Evolutionary conservation across 1,140 invertebrate species (phyloP), one percentile per base, ranked within the genome.

Genomic region (Sarcophaga peregrina): DNA sequence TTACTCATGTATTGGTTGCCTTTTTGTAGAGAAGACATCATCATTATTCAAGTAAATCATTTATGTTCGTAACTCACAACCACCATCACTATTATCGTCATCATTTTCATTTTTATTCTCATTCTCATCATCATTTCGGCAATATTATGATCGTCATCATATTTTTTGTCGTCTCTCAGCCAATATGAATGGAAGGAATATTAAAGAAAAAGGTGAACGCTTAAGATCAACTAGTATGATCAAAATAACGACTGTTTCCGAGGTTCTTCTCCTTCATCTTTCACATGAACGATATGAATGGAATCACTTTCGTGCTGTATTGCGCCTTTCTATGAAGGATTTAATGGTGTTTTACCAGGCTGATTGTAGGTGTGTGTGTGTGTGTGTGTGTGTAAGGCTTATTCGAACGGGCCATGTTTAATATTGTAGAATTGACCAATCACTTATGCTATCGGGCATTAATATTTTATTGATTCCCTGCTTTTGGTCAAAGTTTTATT

Each of bases 381-480:
- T 0, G 58, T 68, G 8, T 62, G 80, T 81, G 3, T 52, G 48
- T 76, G 50, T 82, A 37, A 37, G 25, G 25, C 25, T 37, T 37
- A 37, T 15, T 37, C 4, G 9, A 50, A 54, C 45, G 54, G 76
- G 72, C 48, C 50, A 76, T 62, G 20, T 1, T 48, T 50, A 81
- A 37, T 83, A 81, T 81, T 81, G 78, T 48, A 81, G 58, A 78
- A 81, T 81, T 81, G 78, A 83, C 83, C 83, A 83, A 83, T 83
- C 83, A 83, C 83, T 83, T 83, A 52, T 54, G 83, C 83, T 76
- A 83, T 83, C 83, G 83, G 83, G 83, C 83, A 83, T 83, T 83
- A 81, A 83, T 83, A 83, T 83, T 83, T 83, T 83, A 83, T 83
- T 83, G 80, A 83, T 83, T 83, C 83, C 80, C 75, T 17, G 47